Percentiles rank a stretch among this genome's conserved stretches.
phyloP scores from a whole-genome alignment of 2,797 vertebrate genomes.

The Nannoperca obscura region DNA sequence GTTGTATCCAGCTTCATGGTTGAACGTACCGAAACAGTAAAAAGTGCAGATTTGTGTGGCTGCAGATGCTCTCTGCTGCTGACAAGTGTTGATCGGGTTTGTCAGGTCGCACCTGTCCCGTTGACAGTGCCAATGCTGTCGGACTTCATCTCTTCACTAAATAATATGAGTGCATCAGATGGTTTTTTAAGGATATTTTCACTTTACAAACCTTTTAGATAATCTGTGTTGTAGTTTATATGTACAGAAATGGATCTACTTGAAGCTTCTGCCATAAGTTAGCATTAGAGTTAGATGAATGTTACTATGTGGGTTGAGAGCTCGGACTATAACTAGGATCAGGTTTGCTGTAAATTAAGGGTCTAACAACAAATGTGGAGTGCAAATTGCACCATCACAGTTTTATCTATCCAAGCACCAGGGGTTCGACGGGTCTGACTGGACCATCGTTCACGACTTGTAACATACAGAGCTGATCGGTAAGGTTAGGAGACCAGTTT shows the following conservation, averaged over 20 bases:
- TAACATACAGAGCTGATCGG: neutral
- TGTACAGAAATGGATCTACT: neutral
- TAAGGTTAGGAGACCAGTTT: neutral
- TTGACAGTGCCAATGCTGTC: conserved; percentile 21
- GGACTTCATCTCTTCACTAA: conserved; percentile 37
- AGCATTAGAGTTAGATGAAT: neutral
- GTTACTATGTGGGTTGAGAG: neutral
- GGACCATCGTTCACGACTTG: neutral
- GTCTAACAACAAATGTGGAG: neutral
- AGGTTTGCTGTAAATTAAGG: neutral
- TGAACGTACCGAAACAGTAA: neutral
- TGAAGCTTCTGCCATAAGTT: neutral
- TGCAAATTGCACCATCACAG: neutral
- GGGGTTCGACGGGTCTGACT: neutral
- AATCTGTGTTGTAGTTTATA: neutral
- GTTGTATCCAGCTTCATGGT: neutral
- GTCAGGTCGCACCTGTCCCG: conserved; percentile 35
- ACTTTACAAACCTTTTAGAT: neutral
- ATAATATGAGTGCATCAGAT: conserved; percentile 17
- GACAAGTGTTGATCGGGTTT: conserved; percentile 29
- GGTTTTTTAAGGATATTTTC: neutral
- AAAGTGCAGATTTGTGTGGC: neutral
- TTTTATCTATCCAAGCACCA: neutral
- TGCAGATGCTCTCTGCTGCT: conserved; percentile 22
- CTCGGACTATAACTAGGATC: neutral